A percentile compares a stretch with the other conserved stretches of the same genome.
Evolutionary conservation across 2,888 invertebrate species (phyloP).

Genomic region (Dryadula phaetusa): DNA sequence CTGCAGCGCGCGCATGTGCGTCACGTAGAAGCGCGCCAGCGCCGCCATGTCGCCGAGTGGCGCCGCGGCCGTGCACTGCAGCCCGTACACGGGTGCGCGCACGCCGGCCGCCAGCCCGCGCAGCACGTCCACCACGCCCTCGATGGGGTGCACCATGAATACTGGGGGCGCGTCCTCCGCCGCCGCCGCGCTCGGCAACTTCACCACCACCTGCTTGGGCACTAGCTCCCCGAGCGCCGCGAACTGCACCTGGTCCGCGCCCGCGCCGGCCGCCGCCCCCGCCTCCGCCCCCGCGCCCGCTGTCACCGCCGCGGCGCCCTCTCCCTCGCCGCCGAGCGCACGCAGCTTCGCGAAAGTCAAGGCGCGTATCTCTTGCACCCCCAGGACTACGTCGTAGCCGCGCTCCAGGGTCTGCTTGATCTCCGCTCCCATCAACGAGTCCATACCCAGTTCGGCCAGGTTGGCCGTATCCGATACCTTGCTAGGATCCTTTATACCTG

Average conservation of each 20-base stretch:
- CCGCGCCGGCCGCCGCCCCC: conserved; percentile 64
- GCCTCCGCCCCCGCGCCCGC: conserved; percentile 53
- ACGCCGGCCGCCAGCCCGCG: conserved; percentile 89
- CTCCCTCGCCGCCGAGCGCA: conserved; percentile 77
- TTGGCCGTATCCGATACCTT: conserved; percentile 90
- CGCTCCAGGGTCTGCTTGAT: conserved; percentile 98
- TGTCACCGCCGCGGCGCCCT: conserved; percentile 41
- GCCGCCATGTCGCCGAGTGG: conserved; percentile 89
- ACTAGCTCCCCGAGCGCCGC: conserved; percentile 86
- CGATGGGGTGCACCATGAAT: conserved; percentile 93
- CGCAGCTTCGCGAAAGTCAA: conserved; percentile 91
- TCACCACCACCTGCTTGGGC: conserved; percentile 89
- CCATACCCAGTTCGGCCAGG: conserved; percentile 98
- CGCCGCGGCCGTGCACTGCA: conserved; percentile 92
- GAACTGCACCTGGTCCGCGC: conserved; percentile 70
- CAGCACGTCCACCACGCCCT: conserved; percentile 91
- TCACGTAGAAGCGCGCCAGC: conserved; percentile 89
- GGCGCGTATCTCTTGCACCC: conserved; percentile 95
- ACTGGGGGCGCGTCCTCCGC: conserved; percentile 77
- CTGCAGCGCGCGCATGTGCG: conserved; percentile 90
- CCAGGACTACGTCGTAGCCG: conserved; percentile 94
- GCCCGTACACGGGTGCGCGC: conserved; percentile 91
- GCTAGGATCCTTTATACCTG: conserved; percentile 93
- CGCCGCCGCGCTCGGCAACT: conserved; percentile 84
- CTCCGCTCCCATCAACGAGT: conserved; percentile 99